phyloP scores from a whole-genome alignment of 2,797 vertebrate species.

The Aplochiton taeniatus region DNA sequence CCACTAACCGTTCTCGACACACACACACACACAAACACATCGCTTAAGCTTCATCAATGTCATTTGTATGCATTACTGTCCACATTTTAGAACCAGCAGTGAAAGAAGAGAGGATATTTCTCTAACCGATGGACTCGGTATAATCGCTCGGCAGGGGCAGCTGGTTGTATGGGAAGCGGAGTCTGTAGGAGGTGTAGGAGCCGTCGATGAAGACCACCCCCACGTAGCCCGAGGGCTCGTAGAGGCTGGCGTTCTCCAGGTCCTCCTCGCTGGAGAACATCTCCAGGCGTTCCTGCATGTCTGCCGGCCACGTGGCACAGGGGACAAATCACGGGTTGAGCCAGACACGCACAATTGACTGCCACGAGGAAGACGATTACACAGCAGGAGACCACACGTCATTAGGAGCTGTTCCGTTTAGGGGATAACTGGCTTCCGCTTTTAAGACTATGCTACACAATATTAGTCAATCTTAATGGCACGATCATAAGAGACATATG shows the following conservation, averaged over 20 bases:
- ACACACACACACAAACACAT: background rate
- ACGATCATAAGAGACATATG: too few relatives aligned
- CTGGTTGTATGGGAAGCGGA: conserved; percentile 81
- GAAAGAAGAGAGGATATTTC: too few relatives aligned
- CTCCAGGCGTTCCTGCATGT: conserved; percentile 68
- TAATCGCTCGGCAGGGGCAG: conserved; percentile 77
- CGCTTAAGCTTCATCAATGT: too few relatives aligned
- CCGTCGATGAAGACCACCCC: conserved; percentile 87
- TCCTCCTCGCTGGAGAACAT: conserved; percentile 83
- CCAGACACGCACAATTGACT: too few relatives aligned
- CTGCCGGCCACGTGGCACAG: conserved; percentile 42
- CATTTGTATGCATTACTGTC: background rate
- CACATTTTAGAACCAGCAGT: background rate
- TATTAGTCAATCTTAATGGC: too few relatives aligned
- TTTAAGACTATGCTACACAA: too few relatives aligned
- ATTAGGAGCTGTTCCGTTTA: too few relatives aligned
- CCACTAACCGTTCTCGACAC: too few relatives aligned
- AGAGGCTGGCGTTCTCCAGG: conserved; percentile 83
- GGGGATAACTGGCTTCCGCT: too few relatives aligned
- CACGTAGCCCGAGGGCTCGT: conserved; percentile 77
- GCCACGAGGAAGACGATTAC: too few relatives aligned
- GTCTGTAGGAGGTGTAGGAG: conserved; percentile 81
- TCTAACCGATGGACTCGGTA: conserved; percentile 75
- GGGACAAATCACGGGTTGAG: background rate
- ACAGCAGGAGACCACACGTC: too few relatives aligned